Percentiles rank a stretch among this genome's conserved stretches.
These are phyloP conservation scores for Loriculus beryllinus DNA, from an alignment of 2,797 vertebrate species.

Conservation along the genomic window DNA sequence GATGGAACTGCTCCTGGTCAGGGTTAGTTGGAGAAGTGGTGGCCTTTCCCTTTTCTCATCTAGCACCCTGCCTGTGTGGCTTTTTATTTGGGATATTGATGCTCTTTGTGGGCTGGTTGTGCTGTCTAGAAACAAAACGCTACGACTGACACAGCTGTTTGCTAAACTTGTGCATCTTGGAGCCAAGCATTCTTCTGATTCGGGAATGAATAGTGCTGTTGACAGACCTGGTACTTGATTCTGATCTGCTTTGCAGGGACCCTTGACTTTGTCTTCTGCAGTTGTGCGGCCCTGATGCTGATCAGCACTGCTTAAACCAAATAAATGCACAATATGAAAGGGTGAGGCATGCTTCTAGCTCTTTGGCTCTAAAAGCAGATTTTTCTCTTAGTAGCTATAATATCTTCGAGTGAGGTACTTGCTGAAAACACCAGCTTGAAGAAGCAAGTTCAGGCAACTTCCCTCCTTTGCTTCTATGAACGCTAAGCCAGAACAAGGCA, in stretches of 20 bases:
- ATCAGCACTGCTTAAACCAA: not conserved
- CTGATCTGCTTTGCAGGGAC: not conserved
- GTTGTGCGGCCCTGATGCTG: not conserved
- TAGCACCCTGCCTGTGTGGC: not conserved
- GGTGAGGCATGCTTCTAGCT: not conserved
- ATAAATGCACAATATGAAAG: not conserved
- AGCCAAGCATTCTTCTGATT: not conserved
- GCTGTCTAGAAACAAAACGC: not conserved
- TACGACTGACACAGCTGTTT: not conserved
- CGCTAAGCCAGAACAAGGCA: not conserved
- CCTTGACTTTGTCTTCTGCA: not conserved
- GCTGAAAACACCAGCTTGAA: not conserved
- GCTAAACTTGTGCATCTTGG: not conserved
- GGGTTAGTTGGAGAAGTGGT: not conserved
- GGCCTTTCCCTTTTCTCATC: not conserved
- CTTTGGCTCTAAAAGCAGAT: not conserved
- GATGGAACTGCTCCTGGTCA: not conserved
- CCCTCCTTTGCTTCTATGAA: not conserved
- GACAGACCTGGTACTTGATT: not conserved
- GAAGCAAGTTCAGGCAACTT: not conserved
- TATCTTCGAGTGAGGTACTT: not conserved
- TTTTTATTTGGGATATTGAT: not conserved
- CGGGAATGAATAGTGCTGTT: not conserved
- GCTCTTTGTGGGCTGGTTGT: not conserved
- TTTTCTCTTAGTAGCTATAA: not conserved